Conservation (phyloP, 2,888 invertebrate genomes). For the Phanerotoma sp. region DNA sequence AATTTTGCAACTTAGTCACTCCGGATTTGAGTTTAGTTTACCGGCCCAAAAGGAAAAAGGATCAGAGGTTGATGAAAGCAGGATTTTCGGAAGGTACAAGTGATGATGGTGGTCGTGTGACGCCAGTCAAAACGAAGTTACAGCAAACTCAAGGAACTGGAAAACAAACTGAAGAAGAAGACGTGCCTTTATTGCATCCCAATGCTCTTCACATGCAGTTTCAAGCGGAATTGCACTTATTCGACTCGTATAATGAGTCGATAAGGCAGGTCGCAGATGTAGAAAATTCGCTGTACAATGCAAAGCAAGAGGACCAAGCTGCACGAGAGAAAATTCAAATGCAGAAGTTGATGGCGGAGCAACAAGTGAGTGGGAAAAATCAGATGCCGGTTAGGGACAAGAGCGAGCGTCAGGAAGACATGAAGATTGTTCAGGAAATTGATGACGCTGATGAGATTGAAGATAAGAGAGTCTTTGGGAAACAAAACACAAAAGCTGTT, state of each 20-base stretch:
- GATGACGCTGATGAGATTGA: no score
- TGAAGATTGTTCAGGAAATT: conserved; percentile 4
- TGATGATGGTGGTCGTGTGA: conserved; percentile 3
- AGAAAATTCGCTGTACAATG: conserved; percentile 57
- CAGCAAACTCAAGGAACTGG: conserved; percentile 10
- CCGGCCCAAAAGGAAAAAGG: conserved; percentile 44
- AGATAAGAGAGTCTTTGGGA: no score
- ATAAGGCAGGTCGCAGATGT: conserved; percentile 62
- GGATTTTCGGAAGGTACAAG: background rate
- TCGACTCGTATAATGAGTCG: conserved; percentile 65
- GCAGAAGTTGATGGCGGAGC: conserved; percentile 38
- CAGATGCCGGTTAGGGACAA: background rate
- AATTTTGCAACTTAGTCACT: conserved; percentile 50
- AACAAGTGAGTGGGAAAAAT: background rate
- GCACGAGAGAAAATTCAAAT: conserved; percentile 39
- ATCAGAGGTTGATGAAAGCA: conserved; percentile 30
- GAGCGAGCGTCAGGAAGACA: background rate
- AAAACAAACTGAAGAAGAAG: conserved; percentile 4
- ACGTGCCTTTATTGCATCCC: conserved; percentile 48
- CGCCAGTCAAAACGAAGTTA: conserved; percentile 16
- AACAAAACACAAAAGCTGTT: conserved; percentile 39
- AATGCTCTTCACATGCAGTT: conserved; percentile 64
- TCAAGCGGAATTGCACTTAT: conserved; percentile 63
- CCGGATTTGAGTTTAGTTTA: conserved; percentile 50
- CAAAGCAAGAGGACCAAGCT: conserved; percentile 40